Base-by-base conservation (phyloP, 2,113 vertebrate species). In the Oxyruncus cristatus region DNA sequence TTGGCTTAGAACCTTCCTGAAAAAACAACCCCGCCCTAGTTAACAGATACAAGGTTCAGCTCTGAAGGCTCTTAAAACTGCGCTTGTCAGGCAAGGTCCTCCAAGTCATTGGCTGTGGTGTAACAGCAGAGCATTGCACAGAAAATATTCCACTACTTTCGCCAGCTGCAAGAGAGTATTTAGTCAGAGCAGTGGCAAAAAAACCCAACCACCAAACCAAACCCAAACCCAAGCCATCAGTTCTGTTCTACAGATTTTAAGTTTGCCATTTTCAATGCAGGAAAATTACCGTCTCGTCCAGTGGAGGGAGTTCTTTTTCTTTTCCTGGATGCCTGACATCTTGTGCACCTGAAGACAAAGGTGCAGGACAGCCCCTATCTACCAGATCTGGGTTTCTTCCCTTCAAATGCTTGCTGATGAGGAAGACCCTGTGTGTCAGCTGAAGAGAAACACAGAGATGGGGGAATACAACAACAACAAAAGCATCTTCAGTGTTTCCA, bases 261-360 rank as follows among this genome's bases (percentile, higher is more conserved):
- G 37, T n/a, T 28, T 52, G 58, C 14, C 16, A 53, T 66, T 74
- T 66, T 62, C 39, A 49, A 9, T 28, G 26, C 66, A 92, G 49
- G 37, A 55, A 63, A 72, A 39, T 37, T 7, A 39, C 37, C 0
- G 0, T 19, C 32, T 80, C 2, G 0, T 46, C n/a, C 77, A 37
- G 21, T 4, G 27, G 27, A 72, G 22, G 14, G 10, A 80, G 26
- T 47, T 71, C 72, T 27, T 53, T 55, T 28, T 30, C 50, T 53
- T 66, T 61, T 58, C 42, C 33, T 37, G 19, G 55, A 70, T 21
- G 20, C 11, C 3, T 14, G 35, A 47, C 19, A 13, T 19, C 33
- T 8, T 21, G 11, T 4, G 28, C 33, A 11, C 37, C 56, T 65
- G 13, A 23, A 37, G n/a, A 23, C 1, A 15, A 4, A 42, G 9